phyloP scores from a whole-genome alignment of 1,140 invertebrate species.

The Radopholus similis region DNA sequence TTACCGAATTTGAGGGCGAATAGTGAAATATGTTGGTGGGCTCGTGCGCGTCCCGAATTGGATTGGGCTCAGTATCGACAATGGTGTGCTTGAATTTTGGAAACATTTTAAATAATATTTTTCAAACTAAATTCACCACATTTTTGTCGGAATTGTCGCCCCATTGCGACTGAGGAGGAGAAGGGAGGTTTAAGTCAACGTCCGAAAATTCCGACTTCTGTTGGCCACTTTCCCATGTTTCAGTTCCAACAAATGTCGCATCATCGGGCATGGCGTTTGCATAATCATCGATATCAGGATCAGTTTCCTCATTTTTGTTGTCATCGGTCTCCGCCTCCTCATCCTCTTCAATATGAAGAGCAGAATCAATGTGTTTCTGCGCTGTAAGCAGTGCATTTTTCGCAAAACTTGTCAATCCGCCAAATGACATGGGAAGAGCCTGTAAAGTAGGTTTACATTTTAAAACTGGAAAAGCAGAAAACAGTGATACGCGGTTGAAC shows the following conservation, averaged over 20 bases:
- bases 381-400: constrained; percentile 47
- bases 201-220: constrained; percentile 4
- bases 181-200: constrained; percentile 16
- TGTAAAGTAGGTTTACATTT: too few relatives aligned
- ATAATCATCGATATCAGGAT: constrained; percentile 2
- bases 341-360: constrained; percentile 46
- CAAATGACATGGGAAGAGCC: constrained; percentile 53
- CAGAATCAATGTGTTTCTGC: constrained; percentile 44
- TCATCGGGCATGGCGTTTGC: neutral
- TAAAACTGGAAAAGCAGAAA: too few relatives aligned
- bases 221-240: neutral
- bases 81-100: constrained; percentile 28
- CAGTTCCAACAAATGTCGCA: neutral
- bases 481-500: too few relatives aligned
- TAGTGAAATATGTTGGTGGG: constrained; percentile 35
- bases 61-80: constrained; percentile 48
- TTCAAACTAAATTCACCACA: neutral
- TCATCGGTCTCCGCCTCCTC: constrained; percentile 21
- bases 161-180: neutral
- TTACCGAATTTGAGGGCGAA: constrained; percentile 36
- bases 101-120: neutral
- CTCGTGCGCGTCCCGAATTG: constrained; percentile 50
- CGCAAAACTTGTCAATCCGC: constrained; percentile 49
- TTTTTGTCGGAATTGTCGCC: neutral
- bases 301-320: constrained; percentile 9